phyloP scores from a whole-genome alignment of 2,888 invertebrate genomes.

The Unio delphinus region DNA sequence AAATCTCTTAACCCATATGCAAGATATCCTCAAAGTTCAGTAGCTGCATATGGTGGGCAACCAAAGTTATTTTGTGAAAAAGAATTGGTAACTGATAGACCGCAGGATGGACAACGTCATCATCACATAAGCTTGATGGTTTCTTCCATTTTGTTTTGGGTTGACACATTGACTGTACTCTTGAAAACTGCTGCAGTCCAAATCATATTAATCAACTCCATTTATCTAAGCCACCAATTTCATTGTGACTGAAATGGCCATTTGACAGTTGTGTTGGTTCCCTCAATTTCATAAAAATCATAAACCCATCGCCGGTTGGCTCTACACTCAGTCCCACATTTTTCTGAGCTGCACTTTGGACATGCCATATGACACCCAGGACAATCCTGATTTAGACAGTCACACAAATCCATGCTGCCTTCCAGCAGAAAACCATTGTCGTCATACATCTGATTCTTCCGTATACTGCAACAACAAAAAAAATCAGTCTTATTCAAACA shows the following conservation, averaged over 20 bases:
- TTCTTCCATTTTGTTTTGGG: no score
- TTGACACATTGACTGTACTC: no score
- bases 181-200: no score
- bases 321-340: conserved; percentile 69
- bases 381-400: conserved; percentile 85
- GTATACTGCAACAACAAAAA: conserved; percentile 47
- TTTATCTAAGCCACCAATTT: background rate
- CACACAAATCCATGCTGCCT: conserved; percentile 82
- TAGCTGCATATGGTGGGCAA: no score
- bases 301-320: conserved; percentile 65
- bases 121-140: no score
- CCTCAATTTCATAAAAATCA: conserved; percentile 66
- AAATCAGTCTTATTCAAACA: background rate
- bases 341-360: conserved; percentile 71
- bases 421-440: conserved; percentile 61
- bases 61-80: no score
- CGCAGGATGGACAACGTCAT: no score
- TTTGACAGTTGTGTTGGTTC: conserved; percentile 44
- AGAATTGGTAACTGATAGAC: no score
- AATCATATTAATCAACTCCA: no score
- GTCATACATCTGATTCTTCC: conserved; percentile 66
- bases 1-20: no score
- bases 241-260: conserved; percentile 23
- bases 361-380: conserved; percentile 85
- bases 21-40: no score